Percentiles rank a stretch among this genome's conserved stretches.
These are phyloP conservation scores for Montipora sp. DNA, from an alignment of 64 coral and sea anemone genomes.

Conservation along the genomic window DNA sequence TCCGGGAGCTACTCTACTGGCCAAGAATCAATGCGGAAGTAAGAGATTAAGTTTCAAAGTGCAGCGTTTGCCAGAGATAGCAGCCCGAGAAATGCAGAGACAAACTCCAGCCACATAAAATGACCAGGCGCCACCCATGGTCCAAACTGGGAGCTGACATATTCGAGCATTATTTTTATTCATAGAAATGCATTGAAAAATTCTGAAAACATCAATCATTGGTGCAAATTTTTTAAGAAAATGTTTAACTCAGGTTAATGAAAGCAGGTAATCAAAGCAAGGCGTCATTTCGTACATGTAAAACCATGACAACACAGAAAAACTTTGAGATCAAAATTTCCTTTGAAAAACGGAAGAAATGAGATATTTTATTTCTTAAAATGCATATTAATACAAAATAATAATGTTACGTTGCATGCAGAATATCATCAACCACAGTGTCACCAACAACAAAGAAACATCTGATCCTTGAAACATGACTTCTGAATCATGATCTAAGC, in stretches of 20 bases:
- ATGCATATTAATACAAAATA: not conserved
- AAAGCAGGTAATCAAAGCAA: not conserved
- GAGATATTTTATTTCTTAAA: not conserved
- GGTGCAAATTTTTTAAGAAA: not conserved
- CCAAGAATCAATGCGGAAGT: conserved; percentile 55
- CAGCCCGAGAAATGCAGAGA: no score
- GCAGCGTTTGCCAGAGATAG: not conserved
- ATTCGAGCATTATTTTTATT: no score
- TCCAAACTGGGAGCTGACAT: no score
- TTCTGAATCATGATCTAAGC: not conserved
- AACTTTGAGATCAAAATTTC: not conserved
- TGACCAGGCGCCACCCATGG: no score
- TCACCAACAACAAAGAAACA: not conserved
- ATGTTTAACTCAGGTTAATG: no score
- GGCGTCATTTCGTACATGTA: not conserved
- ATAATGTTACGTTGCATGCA: conserved; percentile 11
- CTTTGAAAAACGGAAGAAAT: not conserved
- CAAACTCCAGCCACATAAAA: no score
- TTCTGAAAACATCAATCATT: not conserved
- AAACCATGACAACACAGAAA: not conserved
- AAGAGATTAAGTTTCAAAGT: conserved; percentile 7
- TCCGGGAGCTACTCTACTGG: conserved; percentile 51
- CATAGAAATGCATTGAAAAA: not conserved
- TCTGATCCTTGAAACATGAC: conserved; percentile 12
- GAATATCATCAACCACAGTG: conserved; percentile 28